Base-by-base conservation (phyloP, 2,888 invertebrate species). In the Gryllus longicercus region DNA sequence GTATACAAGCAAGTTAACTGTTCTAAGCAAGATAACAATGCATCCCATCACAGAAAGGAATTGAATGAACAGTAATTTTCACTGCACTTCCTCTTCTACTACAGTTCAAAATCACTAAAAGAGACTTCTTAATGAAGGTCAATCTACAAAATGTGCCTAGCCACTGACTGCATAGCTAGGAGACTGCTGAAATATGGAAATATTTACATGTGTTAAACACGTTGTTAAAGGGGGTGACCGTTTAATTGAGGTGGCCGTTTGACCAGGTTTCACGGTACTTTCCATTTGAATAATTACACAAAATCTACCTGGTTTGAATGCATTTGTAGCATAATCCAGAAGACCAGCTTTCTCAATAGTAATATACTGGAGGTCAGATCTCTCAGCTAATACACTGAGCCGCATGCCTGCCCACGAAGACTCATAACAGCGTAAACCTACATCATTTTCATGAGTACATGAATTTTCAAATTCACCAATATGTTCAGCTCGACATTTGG, bases 361-460 rank as follows among this genome's bases (percentile, higher is more conserved):
- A 11, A 97, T 91, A 84, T 93, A 96, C 86, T 96, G 96, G 82
- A 98, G 89, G 85, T 96, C 95, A 25, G 95, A 93, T 84, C 96
- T 90, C 85, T 96, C 95, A 1, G 98, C 94, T 79, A 96, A 89
- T 80, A 96, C 95, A 75, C 97, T 96, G 84, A 98, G 93, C 83
- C 98, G 90, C 0, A 98, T 88, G 0, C 98, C 98, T 0, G 97
- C 96, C 98, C 98, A 98, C 63, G 95, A 95, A 0, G 95, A 94
- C 84, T 95, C 94, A 83, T 96, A 95, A 85, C 97, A 97, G 83
- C 95, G 90, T 74, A 97, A 90, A 0, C 96, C 96, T 16, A 97
- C 96, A 85, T 96, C 96, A 85, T 94, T 93, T 50, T 95, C 93
- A 84, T 96, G 96, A 0, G 90, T 91, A 85, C 97, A 97, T 2